These are phyloP conservation scores for Xiphophorus hellerii DNA, from an alignment of 2,113 vertebrate species.

Conservation along the genomic window DNA sequence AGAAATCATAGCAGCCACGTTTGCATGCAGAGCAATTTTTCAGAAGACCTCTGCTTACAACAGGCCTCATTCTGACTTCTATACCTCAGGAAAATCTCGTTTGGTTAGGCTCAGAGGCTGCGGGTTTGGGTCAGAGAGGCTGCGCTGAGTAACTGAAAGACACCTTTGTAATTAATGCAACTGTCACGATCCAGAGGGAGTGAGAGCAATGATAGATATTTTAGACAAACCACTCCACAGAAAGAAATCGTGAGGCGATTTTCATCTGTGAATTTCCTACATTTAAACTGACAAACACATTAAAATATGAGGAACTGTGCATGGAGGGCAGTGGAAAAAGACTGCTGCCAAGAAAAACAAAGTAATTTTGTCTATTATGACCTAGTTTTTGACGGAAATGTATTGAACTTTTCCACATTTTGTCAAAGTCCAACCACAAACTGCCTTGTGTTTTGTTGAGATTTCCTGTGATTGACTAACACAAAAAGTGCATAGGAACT, in stretches of 20 bases:
- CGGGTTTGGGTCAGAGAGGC: slow-evolving; percentile 44
- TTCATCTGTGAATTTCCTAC: neutral
- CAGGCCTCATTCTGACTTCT: slow-evolving; percentile 54
- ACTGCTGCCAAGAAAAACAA: neutral
- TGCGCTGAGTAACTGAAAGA: slow-evolving; percentile 45
- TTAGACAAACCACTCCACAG: slow-evolving; percentile 29
- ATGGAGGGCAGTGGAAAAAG: neutral
- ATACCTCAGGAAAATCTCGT: slow-evolving; percentile 71
- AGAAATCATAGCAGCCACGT: slow-evolving; percentile 45
- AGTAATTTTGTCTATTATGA: slow-evolving; percentile 2
- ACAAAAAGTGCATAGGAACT: too few species aligned
- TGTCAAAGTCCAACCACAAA: neutral
- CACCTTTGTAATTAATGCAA: slow-evolving; percentile 56
- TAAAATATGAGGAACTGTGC: neutral
- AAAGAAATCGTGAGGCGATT: neutral
- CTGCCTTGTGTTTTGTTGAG: too few species aligned
- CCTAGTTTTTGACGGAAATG: slow-evolving; percentile 18
- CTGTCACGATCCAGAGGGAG: slow-evolving; percentile 55
- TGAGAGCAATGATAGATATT: slow-evolving; percentile 21
- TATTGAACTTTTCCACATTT: neutral
- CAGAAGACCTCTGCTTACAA: slow-evolving; percentile 47
- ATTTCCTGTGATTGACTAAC: too few species aligned
- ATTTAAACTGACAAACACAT: neutral
- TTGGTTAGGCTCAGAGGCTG: slow-evolving; percentile 49
- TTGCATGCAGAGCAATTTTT: slow-evolving; percentile 58